Conservation (phyloP, 1,140 invertebrate genomes). For the Lanistes nyassanus region DNA sequence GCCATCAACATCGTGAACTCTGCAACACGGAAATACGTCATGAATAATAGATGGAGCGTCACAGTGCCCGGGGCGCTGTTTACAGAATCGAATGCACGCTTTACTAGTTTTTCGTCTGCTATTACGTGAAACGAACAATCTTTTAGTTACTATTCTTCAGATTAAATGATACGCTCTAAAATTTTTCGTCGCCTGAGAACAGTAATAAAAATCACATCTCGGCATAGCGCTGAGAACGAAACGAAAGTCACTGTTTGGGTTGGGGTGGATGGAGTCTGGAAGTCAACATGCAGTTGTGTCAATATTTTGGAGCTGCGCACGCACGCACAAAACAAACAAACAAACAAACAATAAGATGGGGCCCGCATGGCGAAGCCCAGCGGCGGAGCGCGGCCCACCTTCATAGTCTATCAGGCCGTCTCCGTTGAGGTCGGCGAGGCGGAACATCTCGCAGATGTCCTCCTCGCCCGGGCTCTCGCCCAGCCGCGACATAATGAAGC, state of each 20-base stretch:
- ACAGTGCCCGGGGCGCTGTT: background rate
- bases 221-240: no score
- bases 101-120: background rate
- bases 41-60: no score
- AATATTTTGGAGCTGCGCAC: no score
- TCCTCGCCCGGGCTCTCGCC: constrained; percentile 59
- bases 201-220: background rate
- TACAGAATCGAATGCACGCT: background rate
- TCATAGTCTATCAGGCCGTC: constrained; percentile 62
- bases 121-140: background rate
- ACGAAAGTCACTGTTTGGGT: no score
- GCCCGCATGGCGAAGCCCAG: no score
- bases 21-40: constrained; percentile 1
- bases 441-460: constrained; percentile 60
- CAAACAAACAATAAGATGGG: background rate
- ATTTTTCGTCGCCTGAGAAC: background rate
- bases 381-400: no score
- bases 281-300: no score
- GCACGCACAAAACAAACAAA: no score
- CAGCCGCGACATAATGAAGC: constrained; percentile 57
- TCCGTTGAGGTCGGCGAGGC: constrained; percentile 59
- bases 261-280: no score
- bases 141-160: background rate
- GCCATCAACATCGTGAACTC: constrained; percentile 23
- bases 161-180: background rate